Evolutionary conservation across 2,888 invertebrate genomes (phyloP).

Genomic region (Heliconius sara): DNA sequence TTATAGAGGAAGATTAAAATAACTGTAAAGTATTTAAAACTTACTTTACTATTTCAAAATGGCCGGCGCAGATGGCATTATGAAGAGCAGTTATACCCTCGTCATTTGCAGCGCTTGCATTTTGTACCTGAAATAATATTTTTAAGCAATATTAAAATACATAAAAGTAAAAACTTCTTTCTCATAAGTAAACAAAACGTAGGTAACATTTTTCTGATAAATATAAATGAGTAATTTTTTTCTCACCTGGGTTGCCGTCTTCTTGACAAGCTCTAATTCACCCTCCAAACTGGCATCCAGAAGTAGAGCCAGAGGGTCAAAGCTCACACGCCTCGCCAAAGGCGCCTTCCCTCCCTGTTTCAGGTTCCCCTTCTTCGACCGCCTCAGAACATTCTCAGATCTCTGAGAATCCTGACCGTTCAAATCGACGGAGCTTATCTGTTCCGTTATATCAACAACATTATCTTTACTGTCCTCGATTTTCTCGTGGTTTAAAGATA

Average conservation of each 20-base stretch:
- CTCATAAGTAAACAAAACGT: background rate
- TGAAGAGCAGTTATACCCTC: conserved; percentile 99
- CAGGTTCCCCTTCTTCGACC: conserved; percentile 91
- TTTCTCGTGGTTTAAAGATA: conserved; percentile 63
- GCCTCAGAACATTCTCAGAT: conserved; percentile 84
- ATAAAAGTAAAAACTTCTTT: background rate
- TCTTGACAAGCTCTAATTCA: conserved; percentile 97
- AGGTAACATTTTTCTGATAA: background rate
- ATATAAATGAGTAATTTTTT: background rate
- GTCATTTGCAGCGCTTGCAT: conserved; percentile 98
- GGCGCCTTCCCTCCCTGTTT: conserved; percentile 90
- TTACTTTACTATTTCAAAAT: conserved; percentile 97
- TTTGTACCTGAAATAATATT: conserved; percentile 86
- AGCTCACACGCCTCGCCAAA: conserved; percentile 93
- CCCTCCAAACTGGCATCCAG: conserved; percentile 99
- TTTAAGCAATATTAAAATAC: background rate
- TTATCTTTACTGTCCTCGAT: conserved; percentile 75
- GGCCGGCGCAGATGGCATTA: conserved; percentile 99
- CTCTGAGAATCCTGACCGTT: conserved; percentile 83
- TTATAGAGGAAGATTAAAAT: background rate
- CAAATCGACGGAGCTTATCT: conserved; percentile 79
- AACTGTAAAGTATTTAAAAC: conserved; percentile 54
- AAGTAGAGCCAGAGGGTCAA: conserved; percentile 97
- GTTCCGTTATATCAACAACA: conserved; percentile 77
- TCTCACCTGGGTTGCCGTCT: conserved; percentile 93